Evolutionary conservation across 2,113 vertebrate genomes (phyloP).

Genomic region (Crotalus horridus): DNA sequence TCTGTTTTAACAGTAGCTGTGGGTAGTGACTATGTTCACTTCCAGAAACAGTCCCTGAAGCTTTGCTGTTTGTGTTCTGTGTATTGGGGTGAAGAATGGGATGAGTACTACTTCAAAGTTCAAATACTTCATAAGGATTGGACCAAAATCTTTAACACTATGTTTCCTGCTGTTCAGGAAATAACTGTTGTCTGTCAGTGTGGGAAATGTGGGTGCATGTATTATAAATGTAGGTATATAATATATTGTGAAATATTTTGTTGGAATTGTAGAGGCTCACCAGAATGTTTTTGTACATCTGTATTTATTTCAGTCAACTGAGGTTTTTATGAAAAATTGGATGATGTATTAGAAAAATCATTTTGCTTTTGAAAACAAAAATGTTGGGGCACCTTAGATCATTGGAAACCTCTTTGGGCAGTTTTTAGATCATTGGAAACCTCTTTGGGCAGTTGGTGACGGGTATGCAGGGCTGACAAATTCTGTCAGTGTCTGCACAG

Average conservation of each 20-base stretch:
- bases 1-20: slow-evolving; percentile 48
- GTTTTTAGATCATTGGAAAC: slow-evolving; percentile 58
- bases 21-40: slow-evolving; percentile 51
- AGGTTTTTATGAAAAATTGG: slow-evolving; percentile 45
- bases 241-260: slow-evolving; percentile 64
- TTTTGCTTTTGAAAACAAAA: slow-evolving; percentile 39
- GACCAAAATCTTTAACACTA: slow-evolving; percentile 71
- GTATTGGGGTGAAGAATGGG: slow-evolving; percentile 44
- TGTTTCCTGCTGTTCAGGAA: slow-evolving; percentile 58
- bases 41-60: slow-evolving; percentile 37
- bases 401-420: slow-evolving; percentile 31
- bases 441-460: slow-evolving; percentile 36
- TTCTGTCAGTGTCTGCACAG: slow-evolving; percentile 18
- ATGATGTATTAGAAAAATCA: slow-evolving; percentile 43
- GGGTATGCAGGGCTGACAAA: slow-evolving; percentile 37
- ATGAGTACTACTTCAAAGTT: slow-evolving; percentile 38
- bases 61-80: not conserved
- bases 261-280: slow-evolving; percentile 65
- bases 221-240: slow-evolving; percentile 68
- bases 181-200: slow-evolving; percentile 63
- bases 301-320: slow-evolving; percentile 63
- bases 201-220: slow-evolving; percentile 74
- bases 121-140: slow-evolving; percentile 57
- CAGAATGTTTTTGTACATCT: slow-evolving; percentile 68
- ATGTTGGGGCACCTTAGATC: slow-evolving; percentile 66